phyloP scores from a whole-genome alignment of 2,888 invertebrate species.

The Parelbella ahira region DNA sequence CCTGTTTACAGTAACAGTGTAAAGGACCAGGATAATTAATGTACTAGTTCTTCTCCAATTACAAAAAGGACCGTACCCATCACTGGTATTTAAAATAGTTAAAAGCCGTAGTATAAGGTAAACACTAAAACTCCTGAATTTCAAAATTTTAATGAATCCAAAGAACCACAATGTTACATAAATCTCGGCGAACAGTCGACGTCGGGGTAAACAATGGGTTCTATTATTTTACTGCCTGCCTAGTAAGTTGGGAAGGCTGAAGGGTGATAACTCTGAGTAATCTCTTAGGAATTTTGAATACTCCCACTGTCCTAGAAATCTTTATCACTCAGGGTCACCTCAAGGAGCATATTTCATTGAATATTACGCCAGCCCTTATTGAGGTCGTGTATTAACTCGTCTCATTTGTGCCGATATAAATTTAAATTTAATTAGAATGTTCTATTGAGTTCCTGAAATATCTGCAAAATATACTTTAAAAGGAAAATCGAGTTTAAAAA shows the following conservation, averaged over 20 bases:
- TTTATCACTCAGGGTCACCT: conserved; percentile 9
- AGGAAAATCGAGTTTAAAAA: no score
- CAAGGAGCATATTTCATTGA: conserved; percentile 1
- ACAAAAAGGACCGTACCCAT: no score
- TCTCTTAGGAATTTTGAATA: conserved; percentile 12
- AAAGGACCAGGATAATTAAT: no score
- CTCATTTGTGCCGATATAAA: no score
- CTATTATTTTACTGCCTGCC: neutral
- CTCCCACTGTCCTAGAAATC: conserved; percentile 9
- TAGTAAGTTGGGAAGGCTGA: neutral
- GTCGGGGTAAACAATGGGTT: neutral
- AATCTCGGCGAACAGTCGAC: neutral
- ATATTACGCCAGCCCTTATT: neutral
- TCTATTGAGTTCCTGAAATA: no score
- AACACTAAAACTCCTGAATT: neutral
- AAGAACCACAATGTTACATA: neutral
- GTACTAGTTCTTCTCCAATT: no score
- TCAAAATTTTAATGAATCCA: neutral
- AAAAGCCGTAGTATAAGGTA: no score
- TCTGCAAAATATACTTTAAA: no score
- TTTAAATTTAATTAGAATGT: no score
- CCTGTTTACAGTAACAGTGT: no score
- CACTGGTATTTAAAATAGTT: no score
- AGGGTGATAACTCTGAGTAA: conserved; percentile 9
- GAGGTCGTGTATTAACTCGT: no score